A percentile compares a stretch with the other conserved stretches of the same genome.
phyloP scores from a whole-genome alignment of 2,888 invertebrate species.

The Pollenia labialis region DNA sequence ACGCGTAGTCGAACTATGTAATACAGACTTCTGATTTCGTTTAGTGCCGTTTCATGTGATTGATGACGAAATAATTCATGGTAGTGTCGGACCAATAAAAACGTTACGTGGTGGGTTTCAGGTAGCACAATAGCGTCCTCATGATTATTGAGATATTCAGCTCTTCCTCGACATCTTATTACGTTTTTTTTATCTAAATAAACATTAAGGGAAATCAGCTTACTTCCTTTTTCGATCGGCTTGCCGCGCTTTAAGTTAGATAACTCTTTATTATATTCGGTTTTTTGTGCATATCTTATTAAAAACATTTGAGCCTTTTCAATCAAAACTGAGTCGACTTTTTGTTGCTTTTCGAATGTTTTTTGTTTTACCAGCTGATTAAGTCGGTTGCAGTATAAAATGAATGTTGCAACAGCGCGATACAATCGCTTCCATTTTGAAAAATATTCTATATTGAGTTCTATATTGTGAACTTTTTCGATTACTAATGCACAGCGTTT shows the following conservation, averaged over 20 bases:
- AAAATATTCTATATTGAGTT: slow-evolving; percentile 58
- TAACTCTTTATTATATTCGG: slow-evolving; percentile 63
- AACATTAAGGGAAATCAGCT: slow-evolving; percentile 65
- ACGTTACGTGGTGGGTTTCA: slow-evolving; percentile 4
- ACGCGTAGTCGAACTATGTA: slow-evolving; percentile 45
- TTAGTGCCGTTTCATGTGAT: slow-evolving; percentile 65
- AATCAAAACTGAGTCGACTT: slow-evolving; percentile 4
- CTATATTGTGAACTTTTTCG: neutral
- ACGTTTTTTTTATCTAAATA: slow-evolving; percentile 35
- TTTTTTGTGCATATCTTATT: slow-evolving; percentile 48
- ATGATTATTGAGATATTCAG: slow-evolving; percentile 44
- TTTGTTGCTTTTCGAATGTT: slow-evolving; percentile 2
- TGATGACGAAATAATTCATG: slow-evolving; percentile 69
- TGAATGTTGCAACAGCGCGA: slow-evolving; percentile 56
- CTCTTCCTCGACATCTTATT: slow-evolving; percentile 21
- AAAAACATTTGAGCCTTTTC: slow-evolving; percentile 50
- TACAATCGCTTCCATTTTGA: slow-evolving; percentile 60
- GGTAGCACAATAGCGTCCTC: slow-evolving; percentile 33
- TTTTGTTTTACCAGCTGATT: slow-evolving; percentile 21
- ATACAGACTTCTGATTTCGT: slow-evolving; percentile 59
- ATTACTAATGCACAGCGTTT: slow-evolving; percentile 39
- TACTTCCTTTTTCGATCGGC: slow-evolving; percentile 59
- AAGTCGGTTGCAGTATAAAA: slow-evolving; percentile 40
- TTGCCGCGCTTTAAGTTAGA: slow-evolving; percentile 55
- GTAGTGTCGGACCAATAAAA: slow-evolving; percentile 8